These are phyloP conservation scores for Zingel zingel DNA, from an alignment of 2,113 vertebrate species.

Conservation along the genomic window DNA sequence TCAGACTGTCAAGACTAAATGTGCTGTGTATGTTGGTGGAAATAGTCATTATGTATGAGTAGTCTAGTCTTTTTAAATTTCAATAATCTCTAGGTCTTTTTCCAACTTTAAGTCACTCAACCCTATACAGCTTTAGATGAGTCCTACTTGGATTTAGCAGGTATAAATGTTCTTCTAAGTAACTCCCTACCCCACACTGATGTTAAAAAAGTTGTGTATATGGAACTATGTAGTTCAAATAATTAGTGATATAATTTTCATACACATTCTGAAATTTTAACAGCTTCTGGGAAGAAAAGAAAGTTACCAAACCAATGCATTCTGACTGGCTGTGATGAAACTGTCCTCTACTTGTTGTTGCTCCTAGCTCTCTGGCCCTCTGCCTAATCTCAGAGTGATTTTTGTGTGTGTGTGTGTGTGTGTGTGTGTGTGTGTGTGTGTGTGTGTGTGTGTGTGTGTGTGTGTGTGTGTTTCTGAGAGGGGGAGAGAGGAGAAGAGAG, in stretches of 20 bases:
- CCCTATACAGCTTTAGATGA: not conserved
- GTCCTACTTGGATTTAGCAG: not conserved
- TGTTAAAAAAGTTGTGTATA: not conserved
- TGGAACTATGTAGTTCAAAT: constrained; percentile 24
- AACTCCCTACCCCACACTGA: not conserved
- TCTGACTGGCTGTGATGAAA: constrained; percentile 65
- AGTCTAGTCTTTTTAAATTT: not conserved
- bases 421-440: constrained; percentile 19
- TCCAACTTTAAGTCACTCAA: constrained; percentile 16
- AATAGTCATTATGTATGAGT: not conserved
- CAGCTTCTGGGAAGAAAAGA: constrained; percentile 49
- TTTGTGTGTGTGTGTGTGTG: constrained; percentile 14
- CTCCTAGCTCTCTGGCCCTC: constrained; percentile 67
- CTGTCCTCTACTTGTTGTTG: constrained; percentile 57
- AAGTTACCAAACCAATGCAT: constrained; percentile 52
- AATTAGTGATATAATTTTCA: constrained; percentile 42
- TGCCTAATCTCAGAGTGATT: constrained; percentile 71
- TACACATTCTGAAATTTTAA: constrained; percentile 30
- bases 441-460: constrained; percentile 27
- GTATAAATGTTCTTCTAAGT: not conserved
- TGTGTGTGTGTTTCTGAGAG: constrained; percentile 17
- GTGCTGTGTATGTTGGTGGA: not conserved
- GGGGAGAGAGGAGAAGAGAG: constrained; percentile 22
- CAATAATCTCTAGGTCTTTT: not conserved
- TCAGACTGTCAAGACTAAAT: not conserved